Evolutionary conservation across 2,113 vertebrate genomes (phyloP).

Genomic region (Crotalus tigris): DNA sequence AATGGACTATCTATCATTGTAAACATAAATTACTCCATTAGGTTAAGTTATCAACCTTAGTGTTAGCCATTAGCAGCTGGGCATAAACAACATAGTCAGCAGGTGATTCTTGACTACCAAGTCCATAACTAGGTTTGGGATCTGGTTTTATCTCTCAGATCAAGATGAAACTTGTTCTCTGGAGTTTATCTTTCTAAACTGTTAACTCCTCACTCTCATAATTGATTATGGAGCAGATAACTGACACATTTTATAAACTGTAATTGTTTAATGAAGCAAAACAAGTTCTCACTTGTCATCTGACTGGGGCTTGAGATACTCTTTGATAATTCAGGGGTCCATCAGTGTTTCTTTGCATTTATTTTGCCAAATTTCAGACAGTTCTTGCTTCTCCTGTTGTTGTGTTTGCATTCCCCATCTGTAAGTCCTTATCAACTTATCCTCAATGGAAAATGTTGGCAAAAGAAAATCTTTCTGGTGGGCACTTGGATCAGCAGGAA

Average conservation of each 20-base stretch:
- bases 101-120: not conserved
- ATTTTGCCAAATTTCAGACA: not conserved
- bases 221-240: not conserved
- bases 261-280: not conserved
- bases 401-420: not conserved
- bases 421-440: not conserved
- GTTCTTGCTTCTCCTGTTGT: not conserved
- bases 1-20: not conserved
- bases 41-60: not conserved
- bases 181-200: not conserved
- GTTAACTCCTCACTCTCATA: not conserved
- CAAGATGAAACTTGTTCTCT: not conserved
- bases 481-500: not conserved
- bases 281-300: not conserved
- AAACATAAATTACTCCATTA: not conserved
- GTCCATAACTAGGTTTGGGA: not conserved
- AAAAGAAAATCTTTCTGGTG: not conserved
- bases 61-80: not conserved
- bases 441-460: not conserved
- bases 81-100: not conserved
- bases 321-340: not conserved
- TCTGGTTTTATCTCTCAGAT: not conserved
- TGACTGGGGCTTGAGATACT: not conserved
- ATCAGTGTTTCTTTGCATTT: not conserved
- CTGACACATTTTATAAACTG: not conserved